phyloP scores from a whole-genome alignment of 2,113 vertebrate species.

The chimpanzee (Pan troglodytes) region NHGRI_mPanTro3-v2.1_pri NC_072421.2:20232001-20232500 shows the following conservation, averaged over 20 bases:
- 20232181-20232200: background rate
- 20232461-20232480: slow-evolving; percentile 51
- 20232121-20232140: background rate
- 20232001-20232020: background rate
- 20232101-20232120: background rate
- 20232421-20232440: slow-evolving; percentile 50
- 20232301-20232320: slow-evolving; percentile 35
- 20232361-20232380: slow-evolving; percentile 50
- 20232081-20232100: slow-evolving; percentile 8
- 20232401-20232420: slow-evolving; percentile 37
- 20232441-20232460: slow-evolving; percentile 63
- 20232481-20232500: background rate
- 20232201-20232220: background rate
- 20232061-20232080: slow-evolving; percentile 28
- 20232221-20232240: background rate
- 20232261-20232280: background rate
- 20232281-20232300: slow-evolving; percentile 28
- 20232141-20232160: background rate
- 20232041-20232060: slow-evolving; percentile 13
- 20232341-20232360: slow-evolving; percentile 28
- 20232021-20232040: slow-evolving; percentile 36
- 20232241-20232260: background rate
- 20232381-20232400: slow-evolving; percentile 28
- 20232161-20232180: background rate
- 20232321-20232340: slow-evolving; percentile 1